Percentiles rank a stretch among this genome's conserved stretches.
Evolutionary conservation across 2,888 invertebrate genomes (phyloP).

Genomic region (Subacronicta megacephala): DNA sequence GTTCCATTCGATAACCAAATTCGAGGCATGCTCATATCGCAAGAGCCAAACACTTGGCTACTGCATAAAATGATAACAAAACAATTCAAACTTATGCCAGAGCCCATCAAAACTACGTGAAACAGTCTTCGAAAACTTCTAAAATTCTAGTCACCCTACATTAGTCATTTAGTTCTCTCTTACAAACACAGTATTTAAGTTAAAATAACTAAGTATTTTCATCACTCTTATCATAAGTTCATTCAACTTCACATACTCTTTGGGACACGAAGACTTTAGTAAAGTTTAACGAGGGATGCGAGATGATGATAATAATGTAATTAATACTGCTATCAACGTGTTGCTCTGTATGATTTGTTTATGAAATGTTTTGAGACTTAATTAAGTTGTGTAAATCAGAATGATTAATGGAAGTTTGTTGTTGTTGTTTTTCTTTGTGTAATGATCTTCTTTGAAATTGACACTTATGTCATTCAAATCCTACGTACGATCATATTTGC

Average conservation of each 20-base stretch:
- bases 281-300: constrained; percentile 12
- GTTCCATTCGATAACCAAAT: too few species aligned
- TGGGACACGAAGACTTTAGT: constrained; percentile 19
- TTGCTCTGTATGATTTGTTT: constrained; percentile 5
- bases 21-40: too few species aligned
- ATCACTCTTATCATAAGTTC: constrained; percentile 16
- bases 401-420: background rate
- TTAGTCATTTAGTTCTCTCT: background rate
- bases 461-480: too few species aligned
- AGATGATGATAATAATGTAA: constrained; percentile 25
- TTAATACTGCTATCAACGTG: constrained; percentile 23
- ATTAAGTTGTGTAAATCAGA: constrained; percentile 5
- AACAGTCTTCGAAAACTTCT: background rate
- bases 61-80: too few species aligned
- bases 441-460: too few species aligned
- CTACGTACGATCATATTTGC: too few species aligned
- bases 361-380: background rate
- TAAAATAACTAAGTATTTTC: constrained; percentile 32
- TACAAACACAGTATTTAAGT: constrained; percentile 8
- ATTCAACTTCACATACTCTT: constrained; percentile 14
- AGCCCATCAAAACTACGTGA: too few species aligned
- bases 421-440: too few species aligned
- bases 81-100: too few species aligned
- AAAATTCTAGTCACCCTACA: background rate
- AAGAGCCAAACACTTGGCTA: too few species aligned